A percentile compares a stretch with the other conserved stretches of the same genome.
These are phyloP conservation scores for Platalea minor DNA, from an alignment of 2,797 vertebrate genomes.

Conservation along the genomic window DNA sequence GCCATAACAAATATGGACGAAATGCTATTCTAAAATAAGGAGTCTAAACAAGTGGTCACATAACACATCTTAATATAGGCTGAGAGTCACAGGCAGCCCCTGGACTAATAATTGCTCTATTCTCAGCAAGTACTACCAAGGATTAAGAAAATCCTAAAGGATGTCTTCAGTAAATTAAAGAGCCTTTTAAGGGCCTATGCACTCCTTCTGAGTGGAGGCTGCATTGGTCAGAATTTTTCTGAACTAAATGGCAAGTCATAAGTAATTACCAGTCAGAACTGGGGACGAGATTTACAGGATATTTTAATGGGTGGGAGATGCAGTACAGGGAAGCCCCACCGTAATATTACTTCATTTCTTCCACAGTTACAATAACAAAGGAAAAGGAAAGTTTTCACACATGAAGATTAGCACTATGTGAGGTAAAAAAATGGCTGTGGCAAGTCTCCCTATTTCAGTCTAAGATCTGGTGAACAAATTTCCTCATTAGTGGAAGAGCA, in stretches of 20 bases:
- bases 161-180: neutral
- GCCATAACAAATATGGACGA: neutral
- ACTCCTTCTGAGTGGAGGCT: neutral
- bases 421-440: neutral
- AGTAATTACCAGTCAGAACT: neutral
- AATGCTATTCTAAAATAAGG: neutral
- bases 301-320: neutral
- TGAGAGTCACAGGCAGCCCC: neutral
- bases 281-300: neutral
- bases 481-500: neutral
- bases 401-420: neutral
- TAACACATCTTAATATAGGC: neutral
- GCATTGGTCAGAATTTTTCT: neutral
- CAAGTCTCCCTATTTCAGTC: neutral
- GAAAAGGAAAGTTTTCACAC: neutral
- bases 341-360: neutral
- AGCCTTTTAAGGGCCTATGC: neutral
- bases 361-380: neutral
- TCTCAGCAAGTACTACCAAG: neutral
- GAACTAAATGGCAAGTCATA: neutral
- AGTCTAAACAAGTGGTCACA: neutral
- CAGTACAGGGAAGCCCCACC: neutral
- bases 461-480: neutral
- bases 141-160: neutral
- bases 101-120: neutral